Evolutionary conservation across 1,140 invertebrate genomes (phyloP).

Genomic region (Pseudomyrmex flavicornis): DNA sequence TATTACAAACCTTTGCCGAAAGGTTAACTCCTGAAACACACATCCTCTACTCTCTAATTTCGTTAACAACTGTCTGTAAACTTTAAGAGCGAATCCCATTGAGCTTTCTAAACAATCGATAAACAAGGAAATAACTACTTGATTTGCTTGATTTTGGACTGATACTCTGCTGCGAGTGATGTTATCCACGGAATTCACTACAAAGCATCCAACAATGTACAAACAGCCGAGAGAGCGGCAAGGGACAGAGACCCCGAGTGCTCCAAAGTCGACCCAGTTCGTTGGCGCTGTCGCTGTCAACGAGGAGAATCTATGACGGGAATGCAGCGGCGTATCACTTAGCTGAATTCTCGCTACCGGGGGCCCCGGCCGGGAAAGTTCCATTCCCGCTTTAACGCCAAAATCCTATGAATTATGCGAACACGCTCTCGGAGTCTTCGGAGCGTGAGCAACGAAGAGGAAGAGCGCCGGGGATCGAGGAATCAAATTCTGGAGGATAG

Average conservation of each 20-base stretch:
- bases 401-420: constrained; percentile 72
- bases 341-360: constrained; percentile 59
- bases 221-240: constrained; percentile 51
- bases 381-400: constrained; percentile 58
- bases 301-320: constrained; percentile 58
- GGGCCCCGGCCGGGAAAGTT: constrained; percentile 48
- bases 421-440: constrained; percentile 35
- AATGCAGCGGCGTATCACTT: constrained; percentile 63
- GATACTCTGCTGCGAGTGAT: constrained; percentile 46
- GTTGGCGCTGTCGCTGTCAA: constrained; percentile 57
- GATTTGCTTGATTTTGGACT: constrained; percentile 58
- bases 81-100: constrained; percentile 28
- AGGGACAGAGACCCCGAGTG: constrained; percentile 51
- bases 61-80: constrained; percentile 29
- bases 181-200: constrained; percentile 67
- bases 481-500: constrained; percentile 50
- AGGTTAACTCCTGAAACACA: background rate
- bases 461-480: constrained; percentile 1
- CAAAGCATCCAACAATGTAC: constrained; percentile 70
- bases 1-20: background rate
- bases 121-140: constrained; percentile 56
- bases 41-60: constrained; percentile 18
- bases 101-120: constrained; percentile 45
- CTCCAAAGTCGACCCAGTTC: constrained; percentile 64
- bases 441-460: constrained; percentile 5